Conservation (phyloP, 2,797 vertebrate genomes). For the Rhodeus uyekii region DNA sequence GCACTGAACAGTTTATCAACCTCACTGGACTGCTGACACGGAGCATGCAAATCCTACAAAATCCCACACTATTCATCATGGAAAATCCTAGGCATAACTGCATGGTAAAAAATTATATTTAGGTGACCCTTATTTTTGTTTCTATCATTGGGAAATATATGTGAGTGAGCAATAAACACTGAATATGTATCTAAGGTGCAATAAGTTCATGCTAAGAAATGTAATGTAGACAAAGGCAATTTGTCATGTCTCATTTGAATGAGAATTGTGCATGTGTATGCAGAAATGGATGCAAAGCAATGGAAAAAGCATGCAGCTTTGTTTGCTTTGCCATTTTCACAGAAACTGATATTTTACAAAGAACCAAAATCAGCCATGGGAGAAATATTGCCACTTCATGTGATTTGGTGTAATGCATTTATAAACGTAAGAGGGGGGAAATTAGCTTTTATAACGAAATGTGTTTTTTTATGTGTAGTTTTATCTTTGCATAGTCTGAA, state of each 20-base stretch:
- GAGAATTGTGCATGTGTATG: not conserved
- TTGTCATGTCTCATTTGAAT: not conserved
- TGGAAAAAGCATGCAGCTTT: not conserved
- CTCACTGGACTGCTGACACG: not conserved
- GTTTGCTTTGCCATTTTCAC: not conserved
- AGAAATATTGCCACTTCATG: not conserved
- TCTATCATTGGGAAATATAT: not conserved
- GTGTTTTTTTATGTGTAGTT: not conserved
- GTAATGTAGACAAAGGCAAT: not conserved
- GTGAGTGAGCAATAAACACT: not conserved
- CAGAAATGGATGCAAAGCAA: not conserved
- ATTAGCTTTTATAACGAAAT: not conserved
- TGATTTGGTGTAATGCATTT: not conserved
- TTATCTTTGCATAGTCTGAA: not conserved
- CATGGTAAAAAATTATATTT: not conserved
- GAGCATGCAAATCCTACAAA: constrained; percentile 15
- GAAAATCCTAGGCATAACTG: not conserved
- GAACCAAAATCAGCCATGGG: not conserved
- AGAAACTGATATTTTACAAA: too few relatives aligned
- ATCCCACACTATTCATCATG: not conserved
- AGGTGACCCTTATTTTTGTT: not conserved
- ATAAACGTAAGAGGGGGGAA: not conserved
- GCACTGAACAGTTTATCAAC: not conserved
- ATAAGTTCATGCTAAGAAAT: not conserved
- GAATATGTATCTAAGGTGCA: not conserved